Base-by-base conservation (phyloP, 2,797 vertebrate genomes). In the Leucoraja ocellata region DNA sequence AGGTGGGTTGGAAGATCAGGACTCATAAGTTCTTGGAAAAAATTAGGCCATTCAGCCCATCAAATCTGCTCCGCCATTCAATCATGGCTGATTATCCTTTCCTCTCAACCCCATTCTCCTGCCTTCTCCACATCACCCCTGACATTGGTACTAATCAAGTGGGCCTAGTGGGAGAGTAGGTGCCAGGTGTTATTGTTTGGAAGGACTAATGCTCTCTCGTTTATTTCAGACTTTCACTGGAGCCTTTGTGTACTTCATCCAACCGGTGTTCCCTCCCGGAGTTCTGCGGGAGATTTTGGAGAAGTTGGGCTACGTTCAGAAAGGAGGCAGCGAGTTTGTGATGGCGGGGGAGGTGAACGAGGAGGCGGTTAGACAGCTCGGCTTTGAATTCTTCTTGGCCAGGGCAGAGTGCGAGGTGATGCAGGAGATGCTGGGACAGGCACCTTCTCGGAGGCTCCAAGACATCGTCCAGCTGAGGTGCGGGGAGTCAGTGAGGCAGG, bases 301-400 rank as follows among this genome's bases (percentile, higher is more conserved):
- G 80, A 96, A 95, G 94, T 97, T 98, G 63, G 98, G 97, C 78
- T 98, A 98, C 79, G 91, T 94, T n/a, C 95, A 95, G 25, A 96
- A 97, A 65, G 94, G 95, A 0, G 94, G 96, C 11, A 95, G 95
- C 0, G 95, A 98, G 95, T 98, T 97, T 95, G 96, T 95, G 14
- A 96, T 98, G 36, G 94, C 95, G 65, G 95, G 95, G 79, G 95
- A 95, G 39, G 94, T 94, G 14, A 94, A 96, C 68, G 79, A 95
- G 54, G 96, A 97, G 74, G 95, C 94, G 93, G 96, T 94, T 0
- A 96, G 96, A 93, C 94, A 95, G 91, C 94, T 96, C 71, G 97
- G 96, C 0, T 98, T 98, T 93, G 97, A 98, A 94, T 96, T 98
- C 93, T 97, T 98, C 94, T 95, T 98, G 94, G 96, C 96, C 18